phyloP scores from a whole-genome alignment of 2,888 invertebrate genomes.

The Melolontha melolontha region DNA sequence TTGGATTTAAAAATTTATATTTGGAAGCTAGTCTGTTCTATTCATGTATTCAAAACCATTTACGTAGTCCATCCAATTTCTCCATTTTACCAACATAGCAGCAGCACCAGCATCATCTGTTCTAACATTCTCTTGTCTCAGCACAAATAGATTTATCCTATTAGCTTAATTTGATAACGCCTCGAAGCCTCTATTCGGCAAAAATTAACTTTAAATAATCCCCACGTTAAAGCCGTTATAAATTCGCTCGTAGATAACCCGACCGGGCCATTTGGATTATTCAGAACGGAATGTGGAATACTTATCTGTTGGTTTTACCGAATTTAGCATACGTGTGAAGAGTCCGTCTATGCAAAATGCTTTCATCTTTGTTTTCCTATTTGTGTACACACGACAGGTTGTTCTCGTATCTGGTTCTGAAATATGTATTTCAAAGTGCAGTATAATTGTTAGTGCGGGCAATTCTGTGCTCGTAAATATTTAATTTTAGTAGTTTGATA shows the following conservation, averaged over 20 bases:
- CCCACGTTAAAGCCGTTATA: constrained; percentile 15
- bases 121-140: constrained; percentile 23
- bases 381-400: too few species aligned
- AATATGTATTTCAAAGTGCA: too few species aligned
- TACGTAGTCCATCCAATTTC: background rate
- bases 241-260: constrained; percentile 22
- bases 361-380: too few species aligned
- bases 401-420: too few species aligned
- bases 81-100: background rate
- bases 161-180: constrained; percentile 32
- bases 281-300: constrained; percentile 5
- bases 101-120: constrained; percentile 2
- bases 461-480: too few species aligned
- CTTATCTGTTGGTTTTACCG: constrained; percentile 1
- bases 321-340: background rate
- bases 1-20: too few species aligned
- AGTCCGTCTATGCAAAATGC: background rate
- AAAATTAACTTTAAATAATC: constrained; percentile 38
- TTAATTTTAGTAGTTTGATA: too few species aligned
- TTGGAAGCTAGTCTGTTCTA: too few species aligned
- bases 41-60: constrained; percentile 1
- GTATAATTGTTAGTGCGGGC: too few species aligned
- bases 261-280: constrained; percentile 14
- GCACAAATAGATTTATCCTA: constrained; percentile 36
- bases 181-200: constrained; percentile 11